These are phyloP conservation scores for Polymixis lichenea DNA, from an alignment of 2,888 invertebrate genomes.

Conservation along the genomic window DNA sequence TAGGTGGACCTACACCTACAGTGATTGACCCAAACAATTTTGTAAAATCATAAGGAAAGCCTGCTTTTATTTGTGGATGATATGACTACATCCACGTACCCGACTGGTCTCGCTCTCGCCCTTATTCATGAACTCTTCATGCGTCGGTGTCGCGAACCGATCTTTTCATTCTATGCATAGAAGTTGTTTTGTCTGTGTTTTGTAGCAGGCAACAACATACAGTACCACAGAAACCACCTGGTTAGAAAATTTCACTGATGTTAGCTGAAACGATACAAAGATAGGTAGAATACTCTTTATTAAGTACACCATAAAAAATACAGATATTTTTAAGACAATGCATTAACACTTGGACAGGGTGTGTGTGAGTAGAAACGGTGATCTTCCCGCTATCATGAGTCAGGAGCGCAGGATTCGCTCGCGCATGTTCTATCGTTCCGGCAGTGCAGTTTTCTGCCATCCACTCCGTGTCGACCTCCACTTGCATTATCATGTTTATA, in stretches of 20 bases:
- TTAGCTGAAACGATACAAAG: too few species aligned
- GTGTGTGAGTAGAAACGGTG: not conserved
- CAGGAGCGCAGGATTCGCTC: not conserved
- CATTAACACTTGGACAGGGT: too few species aligned
- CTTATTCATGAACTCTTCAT: slow-evolving; percentile 10
- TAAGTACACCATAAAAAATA: too few species aligned
- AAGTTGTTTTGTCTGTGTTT: not conserved
- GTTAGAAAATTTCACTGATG: not conserved
- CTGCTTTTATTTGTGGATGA: not conserved
- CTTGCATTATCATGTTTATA: too few species aligned
- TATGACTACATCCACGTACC: not conserved
- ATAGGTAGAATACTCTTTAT: too few species aligned
- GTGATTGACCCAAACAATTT: slow-evolving; percentile 1
- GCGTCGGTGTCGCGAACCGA: not conserved
- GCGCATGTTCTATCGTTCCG: too few species aligned
- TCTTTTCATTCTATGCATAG: not conserved
- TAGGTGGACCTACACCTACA: not conserved
- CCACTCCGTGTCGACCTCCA: not conserved
- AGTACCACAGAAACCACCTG: too few species aligned
- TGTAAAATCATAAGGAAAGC: slow-evolving; percentile 1
- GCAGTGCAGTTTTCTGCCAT: not conserved
- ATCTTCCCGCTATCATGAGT: not conserved
- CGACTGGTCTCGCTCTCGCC: not conserved
- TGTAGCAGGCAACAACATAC: not conserved
- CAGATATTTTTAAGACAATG: too few species aligned